These are phyloP conservation scores for Caenorhabditis afra DNA, from an alignment of 2,888 invertebrate genomes.

Conservation along the genomic window DNA sequence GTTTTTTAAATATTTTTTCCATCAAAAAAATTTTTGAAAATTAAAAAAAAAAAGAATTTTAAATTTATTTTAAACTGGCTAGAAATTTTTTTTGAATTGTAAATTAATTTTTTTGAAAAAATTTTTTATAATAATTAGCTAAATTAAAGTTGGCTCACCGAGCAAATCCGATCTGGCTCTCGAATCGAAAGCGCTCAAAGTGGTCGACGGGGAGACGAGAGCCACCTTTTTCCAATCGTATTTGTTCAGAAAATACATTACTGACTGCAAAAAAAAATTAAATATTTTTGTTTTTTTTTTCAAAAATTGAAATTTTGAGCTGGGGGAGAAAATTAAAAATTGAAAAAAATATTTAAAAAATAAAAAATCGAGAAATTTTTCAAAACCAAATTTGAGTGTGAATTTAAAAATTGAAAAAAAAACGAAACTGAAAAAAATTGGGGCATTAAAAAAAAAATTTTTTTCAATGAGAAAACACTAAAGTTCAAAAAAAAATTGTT, in stretches of 20 bases:
- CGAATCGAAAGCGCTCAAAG: constrained; percentile 40
- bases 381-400: background rate
- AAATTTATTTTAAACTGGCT: too few relatives aligned
- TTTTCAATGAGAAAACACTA: too few relatives aligned
- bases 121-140: too few relatives aligned
- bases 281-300: too few relatives aligned
- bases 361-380: too few relatives aligned
- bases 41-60: too few relatives aligned
- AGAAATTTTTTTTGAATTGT: too few relatives aligned
- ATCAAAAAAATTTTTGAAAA: too few relatives aligned
- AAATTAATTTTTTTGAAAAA: constrained; percentile 1
- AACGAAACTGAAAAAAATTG: too few relatives aligned
- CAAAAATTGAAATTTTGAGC: background rate
- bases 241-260: constrained; percentile 45
- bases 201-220: constrained; percentile 47
- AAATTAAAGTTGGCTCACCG: too few relatives aligned
- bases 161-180: constrained; percentile 52
- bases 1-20: too few relatives aligned
- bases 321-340: background rate
- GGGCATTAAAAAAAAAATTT: background rate
- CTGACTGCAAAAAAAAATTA: constrained; percentile 36
- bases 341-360: background rate
- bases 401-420: background rate
- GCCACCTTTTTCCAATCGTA: constrained; percentile 48
- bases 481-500: too few relatives aligned